Evolutionary conservation across 1,140 invertebrate genomes (phyloP).

Genomic region (Anastrepha ludens): DNA sequence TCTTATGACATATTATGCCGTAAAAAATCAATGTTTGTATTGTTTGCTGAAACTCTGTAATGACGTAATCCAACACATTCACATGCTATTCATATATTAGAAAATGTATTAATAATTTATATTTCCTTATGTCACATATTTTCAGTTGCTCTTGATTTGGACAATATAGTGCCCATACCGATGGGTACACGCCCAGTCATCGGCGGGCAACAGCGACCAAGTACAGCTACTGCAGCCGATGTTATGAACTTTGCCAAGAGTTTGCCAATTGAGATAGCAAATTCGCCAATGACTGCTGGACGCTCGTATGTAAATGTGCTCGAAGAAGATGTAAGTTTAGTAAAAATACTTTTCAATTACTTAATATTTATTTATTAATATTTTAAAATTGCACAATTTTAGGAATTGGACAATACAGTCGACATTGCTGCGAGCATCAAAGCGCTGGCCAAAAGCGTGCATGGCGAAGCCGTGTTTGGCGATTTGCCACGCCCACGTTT

Average conservation of each 20-base stretch:
- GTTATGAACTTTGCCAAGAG: constrained; percentile 67
- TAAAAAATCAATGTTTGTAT: too few relatives aligned
- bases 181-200: constrained; percentile 54
- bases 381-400: constrained; percentile 26
- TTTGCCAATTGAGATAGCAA: constrained; percentile 71
- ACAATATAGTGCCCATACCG: constrained; percentile 68
- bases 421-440: constrained; percentile 92
- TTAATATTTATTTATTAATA: neutral
- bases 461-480: constrained; percentile 88
- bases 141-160: constrained; percentile 69
- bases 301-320: constrained; percentile 57
- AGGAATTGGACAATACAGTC: constrained; percentile 72
- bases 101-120: too few relatives aligned
- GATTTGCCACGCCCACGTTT: constrained; percentile 87
- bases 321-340: constrained; percentile 66
- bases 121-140: constrained; percentile 12
- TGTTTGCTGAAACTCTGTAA: too few relatives aligned
- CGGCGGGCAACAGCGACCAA: constrained; percentile 43
- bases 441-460: constrained; percentile 88
- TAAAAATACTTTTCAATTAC: neutral
- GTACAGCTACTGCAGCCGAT: constrained; percentile 57
- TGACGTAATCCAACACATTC: too few relatives aligned
- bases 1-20: too few relatives aligned
- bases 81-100: too few relatives aligned
- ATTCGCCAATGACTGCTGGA: constrained; percentile 61